Percentiles rank a stretch among this genome's conserved stretches.
Evolutionary conservation across 2,888 invertebrate species (phyloP).

Genomic region (Pristionchus arcanus): DNA sequence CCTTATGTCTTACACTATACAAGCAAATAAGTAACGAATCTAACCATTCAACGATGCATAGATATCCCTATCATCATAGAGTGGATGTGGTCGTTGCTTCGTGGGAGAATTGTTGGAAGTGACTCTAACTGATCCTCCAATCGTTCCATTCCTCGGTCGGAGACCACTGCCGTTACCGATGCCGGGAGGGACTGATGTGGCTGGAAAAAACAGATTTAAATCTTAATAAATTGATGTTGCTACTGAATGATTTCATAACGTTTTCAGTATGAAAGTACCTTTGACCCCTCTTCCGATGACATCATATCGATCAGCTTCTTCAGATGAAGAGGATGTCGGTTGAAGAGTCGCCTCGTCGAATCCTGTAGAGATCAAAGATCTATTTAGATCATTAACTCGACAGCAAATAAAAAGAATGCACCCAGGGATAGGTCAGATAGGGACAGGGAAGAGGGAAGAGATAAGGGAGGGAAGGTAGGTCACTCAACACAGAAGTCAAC

Average conservation of each 20-base stretch:
- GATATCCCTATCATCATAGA: slow-evolving; percentile 43
- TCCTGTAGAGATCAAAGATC: slow-evolving; percentile 47
- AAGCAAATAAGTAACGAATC: background rate
- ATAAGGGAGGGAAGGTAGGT: background rate
- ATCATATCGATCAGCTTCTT: slow-evolving; percentile 66
- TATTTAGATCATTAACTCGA: background rate
- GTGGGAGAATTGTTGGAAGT: background rate
- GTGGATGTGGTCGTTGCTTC: slow-evolving; percentile 21
- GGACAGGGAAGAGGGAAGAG: slow-evolving; percentile 16
- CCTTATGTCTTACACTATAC: no score
- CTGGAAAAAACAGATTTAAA: background rate
- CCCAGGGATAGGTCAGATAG: background rate
- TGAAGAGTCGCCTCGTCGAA: slow-evolving; percentile 48
- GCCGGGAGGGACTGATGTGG: slow-evolving; percentile 10
- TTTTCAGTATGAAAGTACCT: background rate
- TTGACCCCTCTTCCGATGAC: slow-evolving; percentile 34
- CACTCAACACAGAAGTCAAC: slow-evolving; percentile 50
- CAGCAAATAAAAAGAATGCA: background rate
- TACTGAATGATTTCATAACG: background rate
- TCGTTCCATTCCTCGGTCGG: slow-evolving; percentile 35
- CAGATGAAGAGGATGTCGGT: slow-evolving; percentile 69
- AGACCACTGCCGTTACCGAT: slow-evolving; percentile 27
- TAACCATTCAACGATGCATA: slow-evolving; percentile 36
- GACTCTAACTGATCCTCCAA: slow-evolving; percentile 50
- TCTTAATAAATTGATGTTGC: no score